Percentiles rank a stretch among this genome's conserved stretches.
phyloP scores from a whole-genome alignment of 2,113 vertebrate species.

The Cheilinus undulatus region DNA sequence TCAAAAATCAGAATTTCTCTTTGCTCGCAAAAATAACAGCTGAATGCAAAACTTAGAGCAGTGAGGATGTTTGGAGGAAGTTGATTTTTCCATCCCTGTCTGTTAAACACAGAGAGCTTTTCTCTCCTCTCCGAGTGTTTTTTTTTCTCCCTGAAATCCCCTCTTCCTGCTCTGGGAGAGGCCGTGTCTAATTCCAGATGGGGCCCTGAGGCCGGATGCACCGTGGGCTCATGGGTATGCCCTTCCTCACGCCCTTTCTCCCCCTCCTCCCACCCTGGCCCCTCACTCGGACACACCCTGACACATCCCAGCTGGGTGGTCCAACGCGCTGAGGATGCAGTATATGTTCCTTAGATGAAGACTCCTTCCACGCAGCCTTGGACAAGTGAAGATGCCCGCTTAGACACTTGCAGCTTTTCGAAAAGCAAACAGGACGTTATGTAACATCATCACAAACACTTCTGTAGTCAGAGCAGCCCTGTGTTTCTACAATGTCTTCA shows the following conservation, averaged over 20 bases:
- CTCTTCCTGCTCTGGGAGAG: constrained; percentile 63
- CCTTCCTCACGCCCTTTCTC: constrained; percentile 59
- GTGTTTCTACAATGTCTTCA: background rate
- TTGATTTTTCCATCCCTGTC: background rate
- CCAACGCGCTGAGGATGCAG: background rate
- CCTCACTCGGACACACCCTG: constrained; percentile 48
- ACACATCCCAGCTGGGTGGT: constrained; percentile 60
- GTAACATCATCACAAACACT: background rate
- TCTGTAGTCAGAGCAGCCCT: background rate
- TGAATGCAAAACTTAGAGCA: no score
- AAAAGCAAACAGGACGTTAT: constrained; percentile 31
- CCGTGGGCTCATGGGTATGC: constrained; percentile 61
- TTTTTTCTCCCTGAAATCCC: constrained; percentile 21
- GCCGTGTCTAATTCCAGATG: constrained; percentile 68
- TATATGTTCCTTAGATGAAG: background rate
- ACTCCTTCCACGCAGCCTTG: background rate
- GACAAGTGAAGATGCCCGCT: background rate
- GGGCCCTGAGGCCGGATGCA: constrained; percentile 69
- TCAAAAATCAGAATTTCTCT: no score
- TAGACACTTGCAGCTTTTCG: background rate
- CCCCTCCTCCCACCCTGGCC: constrained; percentile 6
- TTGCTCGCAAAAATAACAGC: no score
- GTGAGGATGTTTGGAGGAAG: background rate
- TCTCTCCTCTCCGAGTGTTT: constrained; percentile 18
- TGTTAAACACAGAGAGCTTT: constrained; percentile 32